phyloP scores from a whole-genome alignment of 1,140 invertebrate species.

The Alviniconcha marisindica region DNA sequence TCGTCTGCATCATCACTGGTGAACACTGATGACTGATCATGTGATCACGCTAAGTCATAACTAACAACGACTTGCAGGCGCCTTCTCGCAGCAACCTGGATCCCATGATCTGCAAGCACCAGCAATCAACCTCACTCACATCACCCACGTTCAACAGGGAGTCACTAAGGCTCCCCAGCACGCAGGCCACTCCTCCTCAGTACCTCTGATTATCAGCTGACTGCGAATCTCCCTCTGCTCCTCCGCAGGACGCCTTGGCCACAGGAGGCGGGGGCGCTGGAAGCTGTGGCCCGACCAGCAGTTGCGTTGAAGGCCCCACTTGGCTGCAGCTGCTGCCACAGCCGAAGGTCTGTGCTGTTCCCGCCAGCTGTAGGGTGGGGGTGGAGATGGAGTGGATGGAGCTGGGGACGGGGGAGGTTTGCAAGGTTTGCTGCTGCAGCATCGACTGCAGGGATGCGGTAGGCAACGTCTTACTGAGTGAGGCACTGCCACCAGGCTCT shows the following conservation, averaged over 20 bases:
- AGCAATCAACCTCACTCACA: too few species aligned
- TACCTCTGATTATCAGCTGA: slow-evolving; percentile 1
- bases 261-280: neutral
- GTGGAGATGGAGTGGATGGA: slow-evolving; percentile 10
- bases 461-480: slow-evolving; percentile 20
- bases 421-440: neutral
- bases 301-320: neutral
- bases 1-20: too few species aligned
- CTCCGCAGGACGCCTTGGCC: neutral
- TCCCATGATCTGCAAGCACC: too few species aligned
- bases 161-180: too few species aligned
- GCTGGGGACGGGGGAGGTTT: slow-evolving; percentile 12
- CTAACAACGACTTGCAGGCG: too few species aligned
- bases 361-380: slow-evolving; percentile 6
- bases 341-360: neutral
- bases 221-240: neutral
- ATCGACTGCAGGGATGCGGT: slow-evolving; percentile 16
- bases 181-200: too few species aligned
- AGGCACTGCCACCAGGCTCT: neutral
- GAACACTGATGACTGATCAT: too few species aligned
- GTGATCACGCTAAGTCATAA: too few species aligned
- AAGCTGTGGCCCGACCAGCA: neutral
- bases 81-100: too few species aligned
- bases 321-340: neutral
- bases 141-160: too few species aligned